Base-by-base conservation (phyloP, 2,888 invertebrate genomes). In the Endotricha flammealis region DNA sequence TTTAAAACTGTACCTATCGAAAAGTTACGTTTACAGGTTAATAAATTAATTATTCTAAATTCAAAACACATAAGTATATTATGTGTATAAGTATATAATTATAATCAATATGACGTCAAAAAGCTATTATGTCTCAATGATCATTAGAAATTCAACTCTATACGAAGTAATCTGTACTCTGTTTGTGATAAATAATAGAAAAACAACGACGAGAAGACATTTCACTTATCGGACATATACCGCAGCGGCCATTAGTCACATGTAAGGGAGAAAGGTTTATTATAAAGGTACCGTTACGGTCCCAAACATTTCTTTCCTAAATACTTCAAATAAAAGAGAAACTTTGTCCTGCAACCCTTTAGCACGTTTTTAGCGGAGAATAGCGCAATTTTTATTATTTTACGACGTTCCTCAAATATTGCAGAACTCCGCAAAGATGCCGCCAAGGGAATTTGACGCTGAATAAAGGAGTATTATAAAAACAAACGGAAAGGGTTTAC, bases 401-500 rank as follows among this genome's bases (percentile, higher is more conserved):
- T 85, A 86, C 73, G 53, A 71, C 74, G 42, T 36, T 37, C 52
- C 60, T 65, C 57, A 53, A 74, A 75, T 64, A 61, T 81, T 80
- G 83, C 83, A 74, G 69, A 82, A 72, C 67, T 70, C 63, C 56
- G 79, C 73, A 82, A 82, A 83, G 82, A 75, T 42, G 64, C 85
- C 86, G 86, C 12, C 35, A 12, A 20, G 7, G 10, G 23, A 10
- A 67, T 81, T 48, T 38, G 42, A 46, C 49, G 48, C 50, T 59
- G 66, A 64, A 74, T 74, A 77, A 80, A 76, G 63, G 77, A 69
- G 65, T 72, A 69, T 52, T 72, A 76, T 80, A 81, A 82, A 83
- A 79, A 81, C 81, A 80, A 80, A 80, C 77, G 80, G 78, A 86
- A 86, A 85, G 86, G 85, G 85, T 86, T 83, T 74, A 67, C 58